Evolutionary conservation across 2,888 invertebrate genomes (phyloP), one percentile per base, ranked within the genome.

Genomic region (Globia sparganii): DNA sequence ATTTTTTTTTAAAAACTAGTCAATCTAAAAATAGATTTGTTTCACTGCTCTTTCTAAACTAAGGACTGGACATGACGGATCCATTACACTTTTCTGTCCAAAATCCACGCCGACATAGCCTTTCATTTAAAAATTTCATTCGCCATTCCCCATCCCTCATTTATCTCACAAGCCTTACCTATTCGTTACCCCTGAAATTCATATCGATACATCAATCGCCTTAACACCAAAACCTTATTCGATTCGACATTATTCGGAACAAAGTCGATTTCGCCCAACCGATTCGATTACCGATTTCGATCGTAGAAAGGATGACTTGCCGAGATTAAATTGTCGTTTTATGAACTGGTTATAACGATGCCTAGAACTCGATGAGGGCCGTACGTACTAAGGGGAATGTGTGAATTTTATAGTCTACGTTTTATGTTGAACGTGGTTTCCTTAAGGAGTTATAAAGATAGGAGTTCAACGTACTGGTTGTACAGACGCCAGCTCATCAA

Each of bases 311-410:
- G 61, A 74, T 71, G 71, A 46, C 62, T 72, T 43, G 49, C 78
- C 4, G 74, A 70, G 74, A 84, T 80, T 84, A 84, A 70, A 75
- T 72, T 84, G 61, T 75, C 34, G 18, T 80, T 75, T 87, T 75
- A 84, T 56, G 75, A 53, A 72, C 80, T 78, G 86, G 34, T 72
- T 69, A 71, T 64, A 86, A 83, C 64, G 78, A 58, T 83, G 58
- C 15, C 53, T 28, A 53, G 58, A 53, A 21, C 13, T 43, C 69
- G 65, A 74, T 75, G 49, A 75, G 15, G 40, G 34, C 15, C 13
- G 49, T 15, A 28, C 25, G 43, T 65, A 53, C n/a, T 59, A 46
- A n/a, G 13, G 25, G 34, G 43, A n/a, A 37, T 72, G 53, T 49
- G 67, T 31, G 56, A 40, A 58, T 72, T 86, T 86, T 69, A 75